phyloP scores from a whole-genome alignment of 2,888 invertebrate genomes.

The Pseudolycoriella hygida region DNA sequence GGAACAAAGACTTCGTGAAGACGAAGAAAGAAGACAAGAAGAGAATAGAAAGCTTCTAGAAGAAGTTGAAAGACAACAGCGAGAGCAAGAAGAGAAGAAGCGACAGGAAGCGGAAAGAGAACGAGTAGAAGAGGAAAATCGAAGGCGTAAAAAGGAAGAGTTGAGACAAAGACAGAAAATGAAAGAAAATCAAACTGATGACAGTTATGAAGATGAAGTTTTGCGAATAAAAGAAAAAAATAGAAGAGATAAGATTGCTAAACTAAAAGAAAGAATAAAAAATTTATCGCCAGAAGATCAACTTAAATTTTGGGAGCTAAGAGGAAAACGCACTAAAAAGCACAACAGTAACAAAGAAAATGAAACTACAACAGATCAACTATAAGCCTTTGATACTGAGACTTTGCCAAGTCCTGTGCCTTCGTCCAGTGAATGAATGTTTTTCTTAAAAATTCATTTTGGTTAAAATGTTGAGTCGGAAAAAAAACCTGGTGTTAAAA shows the following conservation, averaged over 20 bases:
- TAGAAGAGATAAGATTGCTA: conserved; percentile 7
- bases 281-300: conserved; percentile 22
- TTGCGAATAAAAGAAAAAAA: not conserved
- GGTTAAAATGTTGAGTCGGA: too few relatives aligned
- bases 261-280: conserved; percentile 19
- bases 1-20: not conserved
- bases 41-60: not conserved
- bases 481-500: too few relatives aligned
- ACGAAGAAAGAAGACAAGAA: not conserved
- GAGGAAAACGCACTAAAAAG: conserved; percentile 18
- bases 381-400: too few relatives aligned
- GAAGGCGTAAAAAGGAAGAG: not conserved
- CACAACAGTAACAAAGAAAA: not conserved
- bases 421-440: too few relatives aligned
- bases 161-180: not conserved
- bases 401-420: too few relatives aligned
- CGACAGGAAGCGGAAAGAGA: not conserved
- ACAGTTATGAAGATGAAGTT: not conserved
- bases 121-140: not conserved
- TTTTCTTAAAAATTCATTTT: too few relatives aligned
- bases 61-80: not conserved
- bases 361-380: too few relatives aligned
- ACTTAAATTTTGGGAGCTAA: conserved; percentile 19
- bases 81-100: not conserved
- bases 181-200: not conserved